Percentiles rank a stretch among this genome's conserved stretches.
Conservation (phyloP, 2,113 vertebrate species). For the Xiphorhynchus elegans region DNA sequence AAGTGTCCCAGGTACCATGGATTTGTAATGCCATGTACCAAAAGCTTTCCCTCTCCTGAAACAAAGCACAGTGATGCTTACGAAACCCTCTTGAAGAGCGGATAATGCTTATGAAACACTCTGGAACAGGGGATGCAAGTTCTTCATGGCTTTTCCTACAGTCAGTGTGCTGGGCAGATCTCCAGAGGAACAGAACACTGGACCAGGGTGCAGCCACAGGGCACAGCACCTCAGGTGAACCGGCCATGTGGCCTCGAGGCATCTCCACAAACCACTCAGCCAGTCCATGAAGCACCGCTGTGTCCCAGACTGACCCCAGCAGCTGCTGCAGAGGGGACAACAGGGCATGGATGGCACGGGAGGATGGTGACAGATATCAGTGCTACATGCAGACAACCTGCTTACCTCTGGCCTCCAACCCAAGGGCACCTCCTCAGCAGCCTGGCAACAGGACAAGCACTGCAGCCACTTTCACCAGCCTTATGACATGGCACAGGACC, state of each 20-base stretch:
- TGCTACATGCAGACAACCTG: fast-evolving
- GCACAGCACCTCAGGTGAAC: not conserved
- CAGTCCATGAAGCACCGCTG: fast-evolving
- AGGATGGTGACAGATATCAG: not conserved
- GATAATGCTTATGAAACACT: not conserved
- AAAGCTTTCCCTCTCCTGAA: not conserved
- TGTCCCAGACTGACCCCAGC: not conserved
- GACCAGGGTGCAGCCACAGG: not conserved
- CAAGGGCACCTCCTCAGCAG: not conserved
- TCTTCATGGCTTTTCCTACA: not conserved
- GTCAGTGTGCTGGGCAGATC: fast-evolving
- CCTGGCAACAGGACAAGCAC: not conserved
- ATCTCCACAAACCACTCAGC: not conserved
- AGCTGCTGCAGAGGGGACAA: not conserved
- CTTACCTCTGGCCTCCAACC: not conserved
- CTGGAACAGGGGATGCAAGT: fast-evolving
- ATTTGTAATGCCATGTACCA: fast-evolving
- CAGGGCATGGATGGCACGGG: fast-evolving
- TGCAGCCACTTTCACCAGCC: not conserved
- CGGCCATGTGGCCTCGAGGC: fast-evolving
- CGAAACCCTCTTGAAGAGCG: not conserved
- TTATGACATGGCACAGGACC: fast-evolving
- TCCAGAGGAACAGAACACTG: not conserved
- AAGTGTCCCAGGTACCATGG: too few species aligned
- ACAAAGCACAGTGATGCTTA: not conserved